A percentile compares a stretch with the other conserved stretches of the same genome.
phyloP scores from a whole-genome alignment of 2,797 vertebrate genomes.

The Malacoctenus gilli region DNA sequence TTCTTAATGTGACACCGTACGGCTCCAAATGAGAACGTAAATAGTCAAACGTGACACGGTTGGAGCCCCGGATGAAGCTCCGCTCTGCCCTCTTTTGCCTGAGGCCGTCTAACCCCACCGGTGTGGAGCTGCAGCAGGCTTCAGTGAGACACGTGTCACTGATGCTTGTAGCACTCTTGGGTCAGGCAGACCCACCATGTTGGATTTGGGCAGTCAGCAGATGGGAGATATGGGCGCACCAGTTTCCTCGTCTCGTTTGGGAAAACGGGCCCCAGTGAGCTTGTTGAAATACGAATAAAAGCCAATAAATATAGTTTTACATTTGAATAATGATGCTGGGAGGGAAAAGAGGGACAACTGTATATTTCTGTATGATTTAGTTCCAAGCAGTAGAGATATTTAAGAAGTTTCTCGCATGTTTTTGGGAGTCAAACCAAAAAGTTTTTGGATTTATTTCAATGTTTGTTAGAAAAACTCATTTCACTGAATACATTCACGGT shows the following conservation, averaged over 20 bases:
- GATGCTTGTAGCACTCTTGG: background rate
- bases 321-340: background rate
- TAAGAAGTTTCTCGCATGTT: background rate
- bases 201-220: slow-evolving; percentile 3
- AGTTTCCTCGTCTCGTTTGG: background rate
- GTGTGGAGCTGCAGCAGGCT: background rate
- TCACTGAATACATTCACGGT: background rate
- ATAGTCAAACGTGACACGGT: slow-evolving; percentile 43
- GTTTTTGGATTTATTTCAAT: too few species aligned
- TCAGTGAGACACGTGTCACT: slow-evolving; percentile 11
- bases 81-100: background rate
- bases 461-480: too few species aligned
- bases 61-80: slow-evolving; percentile 1
- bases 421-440: too few species aligned
- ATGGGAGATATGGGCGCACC: background rate
- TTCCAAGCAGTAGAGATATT: background rate
- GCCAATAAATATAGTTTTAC: background rate
- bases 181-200: background rate
- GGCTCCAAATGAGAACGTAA: slow-evolving; percentile 52
- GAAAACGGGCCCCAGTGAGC: background rate
- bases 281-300: background rate
- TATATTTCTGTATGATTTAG: background rate
- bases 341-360: background rate
- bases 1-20: slow-evolving; percentile 44
- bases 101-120: slow-evolving; percentile 5